These are phyloP conservation scores for Parazoanthus atlanticus DNA, from an alignment of 92 coral and sea anemone species.

Conservation along the genomic window DNA sequence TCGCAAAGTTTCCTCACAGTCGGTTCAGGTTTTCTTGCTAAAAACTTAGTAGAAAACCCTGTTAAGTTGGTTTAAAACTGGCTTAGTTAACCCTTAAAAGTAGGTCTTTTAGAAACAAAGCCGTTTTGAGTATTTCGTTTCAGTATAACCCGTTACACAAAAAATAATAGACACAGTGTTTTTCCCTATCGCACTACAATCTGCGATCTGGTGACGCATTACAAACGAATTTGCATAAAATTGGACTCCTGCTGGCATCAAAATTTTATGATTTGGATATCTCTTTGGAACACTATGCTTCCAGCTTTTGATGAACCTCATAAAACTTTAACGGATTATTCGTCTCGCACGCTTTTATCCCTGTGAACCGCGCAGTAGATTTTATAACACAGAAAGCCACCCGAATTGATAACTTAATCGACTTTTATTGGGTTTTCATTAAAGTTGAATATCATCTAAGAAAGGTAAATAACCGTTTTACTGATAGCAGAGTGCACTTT, in stretches of 20 bases:
- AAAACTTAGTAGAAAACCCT: too few species aligned
- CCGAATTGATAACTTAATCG: not conserved
- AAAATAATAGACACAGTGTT: not conserved
- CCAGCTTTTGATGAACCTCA: conserved; percentile 17
- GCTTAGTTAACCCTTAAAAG: not conserved
- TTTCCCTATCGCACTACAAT: not conserved
- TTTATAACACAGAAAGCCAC: not conserved
- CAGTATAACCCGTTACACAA: not conserved
- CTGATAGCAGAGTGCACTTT: not conserved
- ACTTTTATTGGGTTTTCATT: not conserved
- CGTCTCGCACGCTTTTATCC: conserved; percentile 13
- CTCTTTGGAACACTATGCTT: not conserved
- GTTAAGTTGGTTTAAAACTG: not conserved
- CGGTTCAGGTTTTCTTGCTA: too few species aligned
- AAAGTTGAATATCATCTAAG: not conserved
- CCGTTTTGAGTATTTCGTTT: not conserved
- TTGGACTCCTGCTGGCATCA: conserved; percentile 25
- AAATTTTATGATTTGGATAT: conserved; percentile 23
- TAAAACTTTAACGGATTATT: conserved; percentile 17
- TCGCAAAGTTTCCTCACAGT: not conserved
- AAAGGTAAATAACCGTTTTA: not conserved
- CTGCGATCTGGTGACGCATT: conserved; percentile 18
- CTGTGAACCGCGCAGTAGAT: not conserved
- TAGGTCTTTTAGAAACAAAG: too few species aligned
- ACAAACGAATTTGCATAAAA: conserved; percentile 34